Base-by-base conservation (phyloP, 2,797 vertebrate species). In the Jordanella pulchra region DNA sequence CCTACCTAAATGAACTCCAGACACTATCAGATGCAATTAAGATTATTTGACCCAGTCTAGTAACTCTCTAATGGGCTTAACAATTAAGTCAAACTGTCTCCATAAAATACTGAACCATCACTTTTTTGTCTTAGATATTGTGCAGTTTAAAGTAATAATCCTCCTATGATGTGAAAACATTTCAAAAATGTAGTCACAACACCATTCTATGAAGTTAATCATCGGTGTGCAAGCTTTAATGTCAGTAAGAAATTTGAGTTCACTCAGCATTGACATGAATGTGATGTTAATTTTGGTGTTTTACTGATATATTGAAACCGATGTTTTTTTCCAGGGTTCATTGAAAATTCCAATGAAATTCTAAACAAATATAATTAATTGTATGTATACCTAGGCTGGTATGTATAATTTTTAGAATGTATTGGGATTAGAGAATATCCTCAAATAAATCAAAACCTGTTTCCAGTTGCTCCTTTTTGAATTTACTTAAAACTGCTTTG, bases 1-100 rank as follows among this genome's bases (percentile, higher is more conserved):
- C 56, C 60, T 70, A 72, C 78, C 65, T 77, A 75, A 82, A 67
- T 45, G 69, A 65, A 72, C 28, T 74, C 27, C 35, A 67, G 60
- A 64, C 39, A 64, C 55, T 61, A 53, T 70, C 17, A 65, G 54
- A 67, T 39, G 65, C 23, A 28, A 64, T 76, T 76, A 73, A 42
- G 30, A 65, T 56, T 32, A 54, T 53, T 27, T 55, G 64, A 69
- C 45, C 28, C 15, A 4, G 9, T 7, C 12, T 15, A 30, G 44
- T 51, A 47, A 30, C 1, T 61, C 68, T 69, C n/a, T 60, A 64
- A 64, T 72, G 48, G 55, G 32, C 18, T 67, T 56, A 15, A 50
- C 66, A 63, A 45, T 45, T 12, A 45, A 45, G 32, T 51, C 13
- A 58, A 72, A 69, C 35, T 47, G 28, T 48, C 18, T 47, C 13